These are phyloP conservation scores for Pipistrellus kuhlii DNA, from an alignment of 2,797 vertebrate species.

Conservation along the genomic window DNA sequence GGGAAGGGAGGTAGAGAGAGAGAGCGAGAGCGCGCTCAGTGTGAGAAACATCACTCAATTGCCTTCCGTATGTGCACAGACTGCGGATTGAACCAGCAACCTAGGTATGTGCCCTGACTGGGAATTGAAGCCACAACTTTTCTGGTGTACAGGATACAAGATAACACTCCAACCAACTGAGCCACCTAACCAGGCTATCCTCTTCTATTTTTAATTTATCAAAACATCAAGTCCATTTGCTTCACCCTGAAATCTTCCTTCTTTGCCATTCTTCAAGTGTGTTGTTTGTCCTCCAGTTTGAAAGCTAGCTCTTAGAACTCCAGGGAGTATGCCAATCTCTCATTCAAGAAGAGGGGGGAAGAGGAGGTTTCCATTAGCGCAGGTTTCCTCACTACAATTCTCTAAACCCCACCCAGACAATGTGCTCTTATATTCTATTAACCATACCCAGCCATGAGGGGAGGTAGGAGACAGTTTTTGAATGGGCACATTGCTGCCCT, in stretches of 20 bases:
- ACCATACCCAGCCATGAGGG: no score
- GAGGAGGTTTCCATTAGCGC: not conserved
- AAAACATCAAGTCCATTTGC: not conserved
- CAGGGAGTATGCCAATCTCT: not conserved
- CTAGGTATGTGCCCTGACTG: not conserved
- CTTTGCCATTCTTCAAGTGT: not conserved
- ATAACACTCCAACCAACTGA: not conserved
- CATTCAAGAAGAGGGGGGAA: not conserved
- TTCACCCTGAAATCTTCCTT: not conserved
- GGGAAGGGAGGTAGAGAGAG: not conserved
- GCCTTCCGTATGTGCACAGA: not conserved
- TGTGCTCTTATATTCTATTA: not conserved
- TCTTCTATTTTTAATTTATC: slow-evolving; percentile 14
- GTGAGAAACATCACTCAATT: not conserved
- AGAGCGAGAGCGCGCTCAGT: not conserved
- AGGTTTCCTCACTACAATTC: not conserved
- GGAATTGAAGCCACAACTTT: not conserved
- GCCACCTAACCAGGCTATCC: not conserved
- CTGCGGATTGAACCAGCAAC: not conserved
- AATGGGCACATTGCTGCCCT: not conserved
- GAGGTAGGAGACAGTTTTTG: not conserved
- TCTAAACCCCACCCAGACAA: not conserved
- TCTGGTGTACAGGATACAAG: not conserved
- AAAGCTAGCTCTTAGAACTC: not conserved
- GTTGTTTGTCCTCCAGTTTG: not conserved